Evolutionary conservation across 2,888 invertebrate species (phyloP).

Genomic region (Punctoribates punctum): DNA sequence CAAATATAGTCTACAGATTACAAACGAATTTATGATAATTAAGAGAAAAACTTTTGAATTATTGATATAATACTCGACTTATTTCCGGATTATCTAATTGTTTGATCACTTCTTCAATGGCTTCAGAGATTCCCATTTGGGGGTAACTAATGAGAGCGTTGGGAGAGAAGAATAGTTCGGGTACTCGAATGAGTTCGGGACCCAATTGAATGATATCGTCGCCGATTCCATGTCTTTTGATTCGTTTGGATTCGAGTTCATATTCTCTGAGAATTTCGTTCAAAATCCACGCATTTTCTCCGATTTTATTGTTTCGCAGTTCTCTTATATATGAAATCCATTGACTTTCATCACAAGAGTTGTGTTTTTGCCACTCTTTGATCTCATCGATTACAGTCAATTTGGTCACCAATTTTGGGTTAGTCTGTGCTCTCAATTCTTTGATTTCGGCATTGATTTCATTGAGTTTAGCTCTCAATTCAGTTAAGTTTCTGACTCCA

Average conservation of each 20-base stretch:
- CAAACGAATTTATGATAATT: not conserved
- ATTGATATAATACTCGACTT: not conserved
- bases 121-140: not conserved
- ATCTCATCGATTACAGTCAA: slow-evolving; percentile 15
- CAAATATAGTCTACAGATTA: not conserved
- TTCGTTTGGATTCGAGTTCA: slow-evolving; percentile 9
- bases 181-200: slow-evolving; percentile 5
- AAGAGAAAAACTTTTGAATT: not conserved
- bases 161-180: slow-evolving; percentile 5
- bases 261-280: slow-evolving; percentile 21
- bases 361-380: slow-evolving; percentile 1
- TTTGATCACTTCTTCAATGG: slow-evolving; percentile 8
- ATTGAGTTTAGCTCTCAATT: not conserved
- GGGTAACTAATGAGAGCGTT: not conserved
- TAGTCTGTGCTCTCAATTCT: not conserved
- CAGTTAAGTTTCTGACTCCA: not conserved
- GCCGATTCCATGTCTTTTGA: slow-evolving; percentile 11
- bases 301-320: slow-evolving; percentile 15
- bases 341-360: not conserved
- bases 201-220: slow-evolving; percentile 3
- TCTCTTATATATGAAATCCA: slow-evolving; percentile 15
- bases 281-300: slow-evolving; percentile 19
- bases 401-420: not conserved
- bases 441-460: slow-evolving; percentile 1
- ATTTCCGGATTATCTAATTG: not conserved